Base-by-base conservation (phyloP, 30 jellyfish, hydroid and myxozoan species). In the Aurelia sp. region DNA sequence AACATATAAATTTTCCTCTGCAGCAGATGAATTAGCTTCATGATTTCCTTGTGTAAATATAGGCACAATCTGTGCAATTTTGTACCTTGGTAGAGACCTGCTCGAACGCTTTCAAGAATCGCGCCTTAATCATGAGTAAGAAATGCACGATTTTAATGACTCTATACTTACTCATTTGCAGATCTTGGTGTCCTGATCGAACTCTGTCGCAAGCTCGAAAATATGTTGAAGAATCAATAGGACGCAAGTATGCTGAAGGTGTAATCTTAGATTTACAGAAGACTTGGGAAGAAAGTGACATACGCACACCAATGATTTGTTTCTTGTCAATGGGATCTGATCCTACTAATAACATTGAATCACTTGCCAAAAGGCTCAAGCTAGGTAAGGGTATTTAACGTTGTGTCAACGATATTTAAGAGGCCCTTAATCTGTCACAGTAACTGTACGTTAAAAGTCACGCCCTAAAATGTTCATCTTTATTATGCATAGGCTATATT, bases 181-280 rank as follows among this genome's bases (percentile, higher is more conserved):
- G 97, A 69, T 89, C 97, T 1, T 89, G 97, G 97, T 81, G 94
- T 62, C 97, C 97, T 30, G 97, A 89, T 51, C 85, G 97, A 52
- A 89, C 97, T 37, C 21, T 89, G 71, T 89, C 97, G 15, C 97
- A 89, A 70, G 97, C 97, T 8, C 82, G 97, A 6, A 81, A 81
- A 27, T 89, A 89, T 84, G 82, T 89, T 30, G 97, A 89, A 59
- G 97, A 89, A 66, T 89, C 97, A 40, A 76, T 89, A 47, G 97
- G 97, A 19, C 86, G 62, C 16, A 66, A 69, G 44, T 89, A 81
- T 74, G 97, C 97, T 10, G 97, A 89, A 55, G 97, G 97, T 11
- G 97, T 89, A 21, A 89, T 89, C 58, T 37, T 89, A 74, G 86
- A 89, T 53, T 57, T 89, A 35, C 91, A 78, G 69, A 75, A 82